A percentile compares a stretch with the other conserved stretches of the same genome.
phyloP scores from a whole-genome alignment of 1,140 invertebrate species.

The Stratiolaelaps scimitus region DNA sequence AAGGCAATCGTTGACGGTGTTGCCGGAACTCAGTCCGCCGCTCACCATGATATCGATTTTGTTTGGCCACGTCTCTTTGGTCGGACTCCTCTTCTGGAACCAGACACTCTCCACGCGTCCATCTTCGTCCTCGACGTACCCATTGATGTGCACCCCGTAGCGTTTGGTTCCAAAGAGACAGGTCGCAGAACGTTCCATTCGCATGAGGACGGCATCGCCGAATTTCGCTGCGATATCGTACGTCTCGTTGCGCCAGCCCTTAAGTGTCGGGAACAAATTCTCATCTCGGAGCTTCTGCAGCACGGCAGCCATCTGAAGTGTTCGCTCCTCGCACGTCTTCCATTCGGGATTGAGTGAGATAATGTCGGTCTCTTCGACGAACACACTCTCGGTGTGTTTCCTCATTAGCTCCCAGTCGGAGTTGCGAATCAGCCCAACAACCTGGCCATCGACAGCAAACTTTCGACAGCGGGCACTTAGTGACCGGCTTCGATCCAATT shows the following conservation, averaged over 20 bases:
- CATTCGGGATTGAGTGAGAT: conserved; percentile 71
- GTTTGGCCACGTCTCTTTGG: conserved; percentile 85
- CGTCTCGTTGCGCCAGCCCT: conserved; percentile 82
- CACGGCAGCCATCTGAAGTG: conserved; percentile 60
- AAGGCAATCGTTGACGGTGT: conserved; percentile 70
- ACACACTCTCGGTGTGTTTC: conserved; percentile 65
- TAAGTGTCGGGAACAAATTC: conserved; percentile 54
- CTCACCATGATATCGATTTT: conserved; percentile 89
- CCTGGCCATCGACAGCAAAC: conserved; percentile 69
- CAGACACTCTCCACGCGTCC: conserved; percentile 70
- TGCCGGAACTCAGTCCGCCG: conserved; percentile 75
- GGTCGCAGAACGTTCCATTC: conserved; percentile 80
- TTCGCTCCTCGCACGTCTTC: conserved; percentile 63
- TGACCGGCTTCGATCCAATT: conserved; percentile 26
- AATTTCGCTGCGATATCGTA: conserved; percentile 65
- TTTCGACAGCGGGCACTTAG: conserved; percentile 48
- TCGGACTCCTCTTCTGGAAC: conserved; percentile 74
- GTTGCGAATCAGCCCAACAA: conserved; percentile 69
- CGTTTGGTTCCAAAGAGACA: conserved; percentile 80
- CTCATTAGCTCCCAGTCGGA: conserved; percentile 62
- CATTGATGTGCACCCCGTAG: conserved; percentile 87
- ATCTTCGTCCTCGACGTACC: conserved; percentile 67
- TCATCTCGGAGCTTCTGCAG: conserved; percentile 56
- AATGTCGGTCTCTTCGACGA: conserved; percentile 43
- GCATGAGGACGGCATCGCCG: conserved; percentile 56